Percentiles rank a stretch among this genome's conserved stretches.
These are phyloP conservation scores for Lytechinus pictus DNA, from an alignment of 35 echinoderm and acorn worm genomes.

Conservation along the genomic window DNA sequence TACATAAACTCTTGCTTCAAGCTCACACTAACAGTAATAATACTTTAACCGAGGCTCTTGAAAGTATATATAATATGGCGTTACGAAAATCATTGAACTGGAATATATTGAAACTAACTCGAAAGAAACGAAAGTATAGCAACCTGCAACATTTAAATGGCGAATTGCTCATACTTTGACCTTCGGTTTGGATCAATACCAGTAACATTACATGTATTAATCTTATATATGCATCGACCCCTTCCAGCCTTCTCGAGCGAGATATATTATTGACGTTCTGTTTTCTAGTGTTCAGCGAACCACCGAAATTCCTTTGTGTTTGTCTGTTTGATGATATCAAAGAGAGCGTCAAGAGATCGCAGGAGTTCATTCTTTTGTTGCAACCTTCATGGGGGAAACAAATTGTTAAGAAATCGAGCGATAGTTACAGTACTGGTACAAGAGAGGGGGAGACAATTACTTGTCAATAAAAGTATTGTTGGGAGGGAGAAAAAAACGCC, in stretches of 20 bases:
- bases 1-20: no score
- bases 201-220: neutral
- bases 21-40: no score
- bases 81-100: neutral
- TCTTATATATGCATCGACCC: neutral
- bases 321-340: neutral
- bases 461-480: conserved; percentile 39
- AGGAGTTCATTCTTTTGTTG: conserved; percentile 21
- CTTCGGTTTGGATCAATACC: neutral
- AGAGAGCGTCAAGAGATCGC: neutral
- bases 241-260: neutral
- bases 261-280: neutral
- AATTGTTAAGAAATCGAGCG: neutral
- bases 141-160: neutral
- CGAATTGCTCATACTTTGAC: neutral
- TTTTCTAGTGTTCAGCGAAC: conserved; percentile 14
- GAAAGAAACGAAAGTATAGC: neutral
- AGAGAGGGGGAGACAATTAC: neutral
- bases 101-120: neutral
- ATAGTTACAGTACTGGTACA: conserved; percentile 29
- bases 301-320: conserved; percentile 32
- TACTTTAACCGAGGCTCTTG: no score
- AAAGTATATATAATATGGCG: neutral
- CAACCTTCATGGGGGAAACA: conserved; percentile 43
- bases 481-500: neutral